Evolutionary conservation across 2,113 vertebrate genomes (phyloP).

Genomic region (Xenopus tropicalis): UCB_Xtro_10.0 CM004451.2:66554001-66554500

Average conservation of each 20-base stretch:
- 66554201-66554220: neutral
- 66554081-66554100: conserved; percentile 49
- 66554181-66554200: conserved; percentile 49
- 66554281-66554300: conserved; percentile 52
- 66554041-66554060: conserved; percentile 74
- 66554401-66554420: conserved; percentile 78
- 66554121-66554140: conserved; percentile 60
- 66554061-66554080: conserved; percentile 62
- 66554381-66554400: conserved; percentile 98
- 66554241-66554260: no score
- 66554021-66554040: conserved; percentile 70
- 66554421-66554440: conserved; percentile 78
- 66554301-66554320: conserved; percentile 46
- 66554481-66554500: conserved; percentile 99
- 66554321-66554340: conserved; percentile 50
- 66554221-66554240: no score
- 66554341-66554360: conserved; percentile 80
- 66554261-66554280: conserved; percentile 49
- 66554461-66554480: conserved; percentile 98
- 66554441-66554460: conserved; percentile 97
- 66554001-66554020: conserved; percentile 78
- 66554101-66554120: conserved; percentile 53
- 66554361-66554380: conserved; percentile 89
- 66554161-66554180: conserved; percentile 25
- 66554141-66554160: conserved; percentile 63